Conservation (phyloP, 1,140 invertebrate species). For the Catajapyx aquilonaris region DNA sequence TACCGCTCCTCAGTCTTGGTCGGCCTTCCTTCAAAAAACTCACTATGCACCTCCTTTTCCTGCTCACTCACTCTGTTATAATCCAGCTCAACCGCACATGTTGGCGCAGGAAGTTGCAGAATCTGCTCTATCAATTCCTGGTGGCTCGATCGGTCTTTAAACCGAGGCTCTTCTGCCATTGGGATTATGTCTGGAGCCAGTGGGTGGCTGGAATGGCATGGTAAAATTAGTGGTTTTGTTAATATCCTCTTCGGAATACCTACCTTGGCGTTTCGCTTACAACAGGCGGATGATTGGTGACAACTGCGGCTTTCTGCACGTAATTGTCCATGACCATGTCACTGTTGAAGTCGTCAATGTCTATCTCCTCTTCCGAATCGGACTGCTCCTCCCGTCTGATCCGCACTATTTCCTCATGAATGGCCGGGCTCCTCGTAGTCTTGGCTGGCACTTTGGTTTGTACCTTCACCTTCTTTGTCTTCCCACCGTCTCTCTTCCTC, state of each 20-base stretch:
- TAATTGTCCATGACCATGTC: not conserved
- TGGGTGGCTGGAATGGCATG: slow-evolving; percentile 17
- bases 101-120: slow-evolving; percentile 21
- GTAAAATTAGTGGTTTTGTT: slow-evolving; percentile 19
- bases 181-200: slow-evolving; percentile 1
- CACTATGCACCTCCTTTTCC: slow-evolving; percentile 30
- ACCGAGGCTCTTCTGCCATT: slow-evolving; percentile 1
- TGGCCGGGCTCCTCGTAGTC: slow-evolving; percentile 16
- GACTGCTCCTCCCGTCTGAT: slow-evolving; percentile 5
- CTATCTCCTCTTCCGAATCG: slow-evolving; percentile 8
- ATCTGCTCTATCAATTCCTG: slow-evolving; percentile 11
- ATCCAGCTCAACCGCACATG: slow-evolving; percentile 21
- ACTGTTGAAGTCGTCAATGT: slow-evolving; percentile 2
- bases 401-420: slow-evolving; percentile 16
- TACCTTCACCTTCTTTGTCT: slow-evolving; percentile 14
- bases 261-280: not conserved
- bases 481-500: slow-evolving; percentile 9
- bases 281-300: not conserved
- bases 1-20: slow-evolving; percentile 35
- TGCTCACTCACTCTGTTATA: slow-evolving; percentile 24
- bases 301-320: not conserved
- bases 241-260: not conserved
- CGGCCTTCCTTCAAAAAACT: slow-evolving; percentile 33
- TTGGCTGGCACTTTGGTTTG: slow-evolving; percentile 8
- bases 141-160: slow-evolving; percentile 5